These are phyloP conservation scores for Drymonia ruficornis DNA, from an alignment of 2,888 invertebrate genomes.

Conservation along the genomic window DNA sequence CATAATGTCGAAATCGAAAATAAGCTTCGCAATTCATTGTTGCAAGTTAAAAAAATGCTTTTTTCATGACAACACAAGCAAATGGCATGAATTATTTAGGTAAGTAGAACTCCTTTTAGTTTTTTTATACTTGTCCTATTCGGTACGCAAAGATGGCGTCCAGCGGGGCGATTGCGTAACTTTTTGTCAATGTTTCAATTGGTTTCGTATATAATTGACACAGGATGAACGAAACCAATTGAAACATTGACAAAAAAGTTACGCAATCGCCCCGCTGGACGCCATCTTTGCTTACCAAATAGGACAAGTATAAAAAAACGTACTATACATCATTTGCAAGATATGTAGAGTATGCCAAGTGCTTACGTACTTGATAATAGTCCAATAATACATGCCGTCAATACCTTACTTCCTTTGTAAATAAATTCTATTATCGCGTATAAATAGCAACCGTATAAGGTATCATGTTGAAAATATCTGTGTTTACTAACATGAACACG, in stretches of 20 bases:
- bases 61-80: background rate
- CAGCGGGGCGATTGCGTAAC: too few relatives aligned
- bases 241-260: too few relatives aligned
- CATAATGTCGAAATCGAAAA: conserved; percentile 20
- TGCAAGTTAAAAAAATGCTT: background rate
- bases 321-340: too few relatives aligned
- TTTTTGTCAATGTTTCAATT: too few relatives aligned
- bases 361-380: too few relatives aligned
- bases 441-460: background rate
- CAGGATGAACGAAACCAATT: too few relatives aligned
- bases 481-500: conserved; percentile 30
- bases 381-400: background rate
- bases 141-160: too few relatives aligned
- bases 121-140: too few relatives aligned
- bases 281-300: too few relatives aligned
- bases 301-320: too few relatives aligned
- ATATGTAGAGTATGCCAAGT: background rate
- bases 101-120: background rate
- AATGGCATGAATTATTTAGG: background rate
- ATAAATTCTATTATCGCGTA: conserved; percentile 16
- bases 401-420: background rate
- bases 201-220: too few relatives aligned
- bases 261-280: too few relatives aligned
- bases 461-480: conserved; percentile 5
- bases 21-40: conserved; percentile 6